Evolutionary conservation across 2,113 vertebrate genomes (phyloP), one percentile per base, ranked within the genome.

Genomic region (Myrmecobius fasciatus): DNA sequence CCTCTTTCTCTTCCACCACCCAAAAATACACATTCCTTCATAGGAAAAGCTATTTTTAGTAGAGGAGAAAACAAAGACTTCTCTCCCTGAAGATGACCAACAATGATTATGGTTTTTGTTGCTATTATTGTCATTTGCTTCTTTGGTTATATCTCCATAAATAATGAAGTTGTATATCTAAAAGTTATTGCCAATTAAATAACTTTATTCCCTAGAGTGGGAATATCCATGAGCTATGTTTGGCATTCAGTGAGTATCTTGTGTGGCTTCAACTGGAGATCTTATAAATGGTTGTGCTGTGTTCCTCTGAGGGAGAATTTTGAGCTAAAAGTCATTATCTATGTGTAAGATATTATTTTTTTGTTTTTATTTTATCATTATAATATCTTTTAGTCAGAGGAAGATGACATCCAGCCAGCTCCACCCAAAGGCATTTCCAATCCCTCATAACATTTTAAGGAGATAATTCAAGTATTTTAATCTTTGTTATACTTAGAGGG

Each of bases 251-350:
- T 43, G 92, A 95, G 96, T 96, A 88, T 95, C 95, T 94, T 94
- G 36, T 96, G 94, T 67, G 90, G 88, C 88, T 97, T 97, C 96
- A 96, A 93, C 95, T 97, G 36, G 75, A 94, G 53, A 91, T 93
- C 94, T 94, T 96, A 92, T 94, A 89, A 2, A 52, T 67, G 53
- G 52, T 31, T 9, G 26, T 91, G 14, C 43, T 93, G 8, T 17
- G 75, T 92, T 20, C 51, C 1, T 52, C 0, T 48, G 90, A 52
- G 93, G 46, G 24, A 92, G 60, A 94, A 93, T 2, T 47, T 54
- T n/a, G 49, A 48, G 91, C 92, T 0, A 91, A 75, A 96, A 97
- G 6, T 51, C 12, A 53, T 94, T 48, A 46, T 20, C 3, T 67
- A 92, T 90, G 52, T 11, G 1, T 12, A 95, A 89, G 22, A 53